Conservation (phyloP, 2,797 vertebrate species). For the Varecia variegata region DNA sequence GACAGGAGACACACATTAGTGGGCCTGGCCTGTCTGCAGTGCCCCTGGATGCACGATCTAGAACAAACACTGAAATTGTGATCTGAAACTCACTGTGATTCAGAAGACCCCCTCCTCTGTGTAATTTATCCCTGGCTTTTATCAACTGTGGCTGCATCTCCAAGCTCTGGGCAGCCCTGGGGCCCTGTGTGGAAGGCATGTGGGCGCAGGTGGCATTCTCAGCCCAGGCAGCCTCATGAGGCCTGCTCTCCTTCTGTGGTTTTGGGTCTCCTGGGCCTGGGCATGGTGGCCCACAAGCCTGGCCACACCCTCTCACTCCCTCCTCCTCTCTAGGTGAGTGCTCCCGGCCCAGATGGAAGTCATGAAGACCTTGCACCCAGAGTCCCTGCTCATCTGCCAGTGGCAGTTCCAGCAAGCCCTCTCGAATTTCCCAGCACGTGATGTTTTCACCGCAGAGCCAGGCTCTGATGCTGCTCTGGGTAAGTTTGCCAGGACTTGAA, state of each 20-base stretch:
- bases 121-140: constrained; percentile 50
- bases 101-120: background rate
- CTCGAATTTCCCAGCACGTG: constrained; percentile 88
- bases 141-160: background rate
- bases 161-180: background rate
- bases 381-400: constrained; percentile 90
- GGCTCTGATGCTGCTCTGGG: constrained; percentile 89
- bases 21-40: background rate
- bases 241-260: background rate
- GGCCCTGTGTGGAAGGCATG: background rate
- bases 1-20: background rate
- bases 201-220: background rate
- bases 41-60: background rate
- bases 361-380: constrained; percentile 87
- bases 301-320: background rate
- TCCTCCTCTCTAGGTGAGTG: constrained; percentile 87
- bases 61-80: constrained; percentile 4
- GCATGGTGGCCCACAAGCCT: background rate
- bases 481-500: constrained; percentile 67
- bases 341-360: constrained; percentile 86
- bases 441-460: constrained; percentile 88
- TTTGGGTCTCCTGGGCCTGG: background rate
- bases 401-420: constrained; percentile 88
- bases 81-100: constrained; percentile 21
- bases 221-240: fast-evolving